Evolutionary conservation across 2,113 vertebrate genomes (phyloP).

Genomic region (Tupaia chinensis): DNA sequence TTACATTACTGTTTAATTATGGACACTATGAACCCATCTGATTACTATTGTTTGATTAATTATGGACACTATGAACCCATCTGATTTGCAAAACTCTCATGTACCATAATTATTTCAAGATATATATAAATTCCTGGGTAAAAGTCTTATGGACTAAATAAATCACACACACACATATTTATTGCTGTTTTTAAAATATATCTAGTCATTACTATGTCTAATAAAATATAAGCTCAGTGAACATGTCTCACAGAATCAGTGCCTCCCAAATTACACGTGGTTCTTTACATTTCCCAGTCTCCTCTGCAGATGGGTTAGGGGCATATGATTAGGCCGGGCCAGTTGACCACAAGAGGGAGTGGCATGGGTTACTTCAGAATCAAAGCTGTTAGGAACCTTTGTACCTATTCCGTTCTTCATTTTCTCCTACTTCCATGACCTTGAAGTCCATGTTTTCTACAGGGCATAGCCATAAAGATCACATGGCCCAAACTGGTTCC

Average conservation of each 20-base stretch:
- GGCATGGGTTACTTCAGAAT: background rate
- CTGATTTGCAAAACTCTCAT: background rate
- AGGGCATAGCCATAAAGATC: background rate
- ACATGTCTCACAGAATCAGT: background rate
- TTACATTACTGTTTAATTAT: constrained; percentile 8
- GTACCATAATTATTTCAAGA: background rate
- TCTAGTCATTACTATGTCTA: background rate
- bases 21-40: background rate
- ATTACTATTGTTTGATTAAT: constrained; percentile 34
- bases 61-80: background rate
- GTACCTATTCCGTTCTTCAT: background rate
- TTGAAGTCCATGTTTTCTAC: background rate
- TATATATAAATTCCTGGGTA: background rate
- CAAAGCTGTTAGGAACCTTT: background rate
- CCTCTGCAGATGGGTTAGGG: background rate
- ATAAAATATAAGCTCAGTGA: background rate
- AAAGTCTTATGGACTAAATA: background rate
- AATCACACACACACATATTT: background rate
- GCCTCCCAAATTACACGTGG: background rate
- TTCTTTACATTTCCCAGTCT: background rate
- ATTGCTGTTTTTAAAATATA: constrained; percentile 32
- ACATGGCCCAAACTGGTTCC: background rate
- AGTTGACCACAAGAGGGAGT: background rate
- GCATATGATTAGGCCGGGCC: background rate
- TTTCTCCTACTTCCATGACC: background rate